These are phyloP conservation scores for Corydoras maculifer DNA, from an alignment of 2,113 vertebrate species.

Conservation along the genomic window DNA sequence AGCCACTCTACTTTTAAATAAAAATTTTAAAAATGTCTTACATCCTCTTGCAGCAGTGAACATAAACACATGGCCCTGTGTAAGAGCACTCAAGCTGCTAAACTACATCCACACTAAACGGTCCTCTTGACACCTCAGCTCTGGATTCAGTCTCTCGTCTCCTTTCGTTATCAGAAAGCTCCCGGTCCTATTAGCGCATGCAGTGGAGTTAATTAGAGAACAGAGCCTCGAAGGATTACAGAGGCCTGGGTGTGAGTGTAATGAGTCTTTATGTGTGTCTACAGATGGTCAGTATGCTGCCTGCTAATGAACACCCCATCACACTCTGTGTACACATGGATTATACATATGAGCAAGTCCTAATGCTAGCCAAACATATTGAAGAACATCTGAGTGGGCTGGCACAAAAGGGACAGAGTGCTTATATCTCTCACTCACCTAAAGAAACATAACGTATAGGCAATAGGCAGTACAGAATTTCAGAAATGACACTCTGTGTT, in stretches of 20 bases:
- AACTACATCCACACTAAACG: constrained; percentile 19
- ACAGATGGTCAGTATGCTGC: constrained; percentile 15
- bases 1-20: no score
- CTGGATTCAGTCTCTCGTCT: constrained; percentile 36
- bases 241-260: constrained; percentile 21
- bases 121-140: constrained; percentile 22
- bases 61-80: neutral
- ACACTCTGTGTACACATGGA: constrained; percentile 32
- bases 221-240: constrained; percentile 34
- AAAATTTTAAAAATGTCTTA: no score
- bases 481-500: no score
- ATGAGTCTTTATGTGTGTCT: constrained; percentile 21
- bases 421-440: neutral
- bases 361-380: constrained; percentile 7
- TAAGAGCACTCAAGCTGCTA: neutral
- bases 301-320: constrained; percentile 32
- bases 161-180: constrained; percentile 29
- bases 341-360: constrained; percentile 25
- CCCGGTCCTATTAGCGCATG: constrained; percentile 12
- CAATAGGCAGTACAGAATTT: no score
- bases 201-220: constrained; percentile 34
- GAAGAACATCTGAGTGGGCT: constrained; percentile 13
- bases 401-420: neutral
- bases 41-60: neutral
- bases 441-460: no score